A percentile compares a stretch with the other conserved stretches of the same genome.
phyloP scores from a whole-genome alignment of 2,888 invertebrate genomes.

The Nomada fucata region DNA sequence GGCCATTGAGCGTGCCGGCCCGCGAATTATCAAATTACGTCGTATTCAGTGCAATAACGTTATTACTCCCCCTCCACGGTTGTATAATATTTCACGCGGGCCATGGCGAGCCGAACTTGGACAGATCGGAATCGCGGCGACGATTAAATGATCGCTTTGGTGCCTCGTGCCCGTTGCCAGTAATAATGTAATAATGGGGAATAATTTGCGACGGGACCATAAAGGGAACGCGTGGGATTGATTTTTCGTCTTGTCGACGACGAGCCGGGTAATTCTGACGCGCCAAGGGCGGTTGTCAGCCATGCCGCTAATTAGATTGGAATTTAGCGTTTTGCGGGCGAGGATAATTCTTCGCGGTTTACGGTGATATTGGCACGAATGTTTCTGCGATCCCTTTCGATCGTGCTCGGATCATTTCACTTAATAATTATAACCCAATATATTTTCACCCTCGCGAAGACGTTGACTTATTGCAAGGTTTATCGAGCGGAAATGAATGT shows the following conservation, averaged over 20 bases:
- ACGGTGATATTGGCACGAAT: too few species aligned
- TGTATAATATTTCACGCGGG: conserved; percentile 33
- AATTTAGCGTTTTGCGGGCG: too few species aligned
- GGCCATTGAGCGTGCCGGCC: conserved; percentile 46
- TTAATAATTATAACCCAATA: too few species aligned
- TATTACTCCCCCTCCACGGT: conserved; percentile 56
- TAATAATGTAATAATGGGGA: conserved; percentile 46
- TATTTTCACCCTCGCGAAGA: too few species aligned
- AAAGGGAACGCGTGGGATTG: not conserved
- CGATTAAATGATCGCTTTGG: conserved; percentile 58
- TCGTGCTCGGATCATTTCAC: too few species aligned
- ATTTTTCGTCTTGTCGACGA: not conserved
- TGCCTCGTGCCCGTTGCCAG: conserved; percentile 40
- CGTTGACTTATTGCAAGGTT: too few species aligned
- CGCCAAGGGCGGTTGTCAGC: too few species aligned
- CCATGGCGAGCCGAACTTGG: conserved; percentile 37
- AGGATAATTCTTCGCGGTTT: too few species aligned
- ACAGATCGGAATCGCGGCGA: conserved; percentile 47
- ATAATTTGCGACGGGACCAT: not conserved
- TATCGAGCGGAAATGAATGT: too few species aligned
- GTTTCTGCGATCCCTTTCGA: too few species aligned
- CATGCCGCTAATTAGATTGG: too few species aligned
- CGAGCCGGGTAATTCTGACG: not conserved
- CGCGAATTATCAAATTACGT: conserved; percentile 67
- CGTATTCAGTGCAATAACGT: conserved; percentile 60